phyloP scores from a whole-genome alignment of 2,888 invertebrate species.

The Tachina fera region DNA sequence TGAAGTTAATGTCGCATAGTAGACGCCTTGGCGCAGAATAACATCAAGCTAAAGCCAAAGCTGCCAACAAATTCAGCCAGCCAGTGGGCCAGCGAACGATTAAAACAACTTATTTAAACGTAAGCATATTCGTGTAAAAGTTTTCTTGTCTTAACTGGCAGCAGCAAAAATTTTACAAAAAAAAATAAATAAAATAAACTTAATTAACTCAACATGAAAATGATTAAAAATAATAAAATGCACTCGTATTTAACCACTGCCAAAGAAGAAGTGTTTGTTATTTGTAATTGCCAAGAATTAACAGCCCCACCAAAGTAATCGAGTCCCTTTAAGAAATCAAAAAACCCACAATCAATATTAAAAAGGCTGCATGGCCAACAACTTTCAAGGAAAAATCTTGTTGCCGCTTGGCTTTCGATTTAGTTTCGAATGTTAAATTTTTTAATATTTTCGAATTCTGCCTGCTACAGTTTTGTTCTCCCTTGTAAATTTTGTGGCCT shows the following conservation, averaged over 20 bases:
- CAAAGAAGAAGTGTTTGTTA: constrained; percentile 2
- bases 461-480: constrained; percentile 5
- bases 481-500: constrained; percentile 37
- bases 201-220: constrained; percentile 40
- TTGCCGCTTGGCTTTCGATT: neutral
- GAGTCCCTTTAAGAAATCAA: constrained; percentile 36
- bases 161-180: constrained; percentile 23
- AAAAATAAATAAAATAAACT: constrained; percentile 15
- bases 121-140: constrained; percentile 21
- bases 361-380: constrained; percentile 26
- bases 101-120: constrained; percentile 38
- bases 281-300: constrained; percentile 43
- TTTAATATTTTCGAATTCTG: constrained; percentile 3
- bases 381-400: constrained; percentile 42
- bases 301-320: constrained; percentile 1
- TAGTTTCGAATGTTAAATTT: constrained; percentile 29
- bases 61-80: constrained; percentile 24
- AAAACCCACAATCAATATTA: constrained; percentile 5
- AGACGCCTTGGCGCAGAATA: constrained; percentile 66
- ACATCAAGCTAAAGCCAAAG: constrained; percentile 22
- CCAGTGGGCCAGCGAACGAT: constrained; percentile 35
- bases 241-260: constrained; percentile 9
- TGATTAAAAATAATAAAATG: neutral
- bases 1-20: constrained; percentile 63
- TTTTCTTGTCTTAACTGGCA: constrained; percentile 22